Percentiles rank a stretch among this genome's conserved stretches.
These are phyloP conservation scores for Chymomyza amoena DNA, from an alignment of 2,888 invertebrate species.

Conservation along the genomic window DNA sequence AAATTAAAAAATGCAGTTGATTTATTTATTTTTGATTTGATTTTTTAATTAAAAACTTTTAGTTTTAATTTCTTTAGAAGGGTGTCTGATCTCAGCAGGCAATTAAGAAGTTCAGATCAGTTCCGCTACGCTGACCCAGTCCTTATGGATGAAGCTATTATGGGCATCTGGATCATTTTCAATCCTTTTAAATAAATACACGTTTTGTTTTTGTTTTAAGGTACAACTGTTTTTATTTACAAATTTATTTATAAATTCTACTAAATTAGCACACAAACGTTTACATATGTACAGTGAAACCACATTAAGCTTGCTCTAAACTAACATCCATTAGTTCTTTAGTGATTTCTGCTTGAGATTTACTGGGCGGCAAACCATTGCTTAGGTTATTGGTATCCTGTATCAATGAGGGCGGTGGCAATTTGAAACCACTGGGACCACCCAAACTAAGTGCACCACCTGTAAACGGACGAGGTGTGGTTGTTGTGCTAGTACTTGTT, in stretches of 20 bases:
- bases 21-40: too few species aligned
- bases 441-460: conserved; percentile 32
- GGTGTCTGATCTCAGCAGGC: too few species aligned
- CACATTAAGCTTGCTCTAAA: conserved; percentile 72
- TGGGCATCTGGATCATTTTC: too few species aligned
- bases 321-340: conserved; percentile 82
- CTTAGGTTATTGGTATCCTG: conserved; percentile 39
- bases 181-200: too few species aligned
- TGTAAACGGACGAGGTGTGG: conserved; percentile 20
- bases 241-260: not conserved
- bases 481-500: conserved; percentile 10
- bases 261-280: not conserved
- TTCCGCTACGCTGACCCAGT: too few species aligned
- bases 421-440: conserved; percentile 45
- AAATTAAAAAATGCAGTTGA: too few species aligned
- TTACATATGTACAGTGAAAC: not conserved
- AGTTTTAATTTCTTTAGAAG: too few species aligned
- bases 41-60: too few species aligned
- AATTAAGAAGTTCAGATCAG: too few species aligned
- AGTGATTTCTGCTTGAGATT: conserved; percentile 80
- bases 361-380: conserved; percentile 49
- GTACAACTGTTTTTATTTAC: not conserved
- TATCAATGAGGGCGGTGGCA: conserved; percentile 44
- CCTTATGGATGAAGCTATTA: too few species aligned
- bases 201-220: not conserved